Conservation (phyloP, 2,797 vertebrate species). For the Cossypha caffra region DNA sequence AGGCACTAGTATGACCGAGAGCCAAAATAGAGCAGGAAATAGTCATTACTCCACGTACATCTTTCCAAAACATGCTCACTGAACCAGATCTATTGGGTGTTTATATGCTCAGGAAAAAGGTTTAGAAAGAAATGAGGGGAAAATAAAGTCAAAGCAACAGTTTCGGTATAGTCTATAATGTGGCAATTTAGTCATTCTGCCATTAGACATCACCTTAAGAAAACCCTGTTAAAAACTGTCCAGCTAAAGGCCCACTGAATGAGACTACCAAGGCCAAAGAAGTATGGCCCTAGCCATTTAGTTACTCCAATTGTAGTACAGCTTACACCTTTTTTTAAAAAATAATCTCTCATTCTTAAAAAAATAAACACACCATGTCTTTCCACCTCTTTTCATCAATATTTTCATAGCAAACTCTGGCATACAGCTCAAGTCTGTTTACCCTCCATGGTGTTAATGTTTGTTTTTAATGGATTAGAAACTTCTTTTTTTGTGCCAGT, state of each 20-base stretch:
- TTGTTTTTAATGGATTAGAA: conserved; percentile 17
- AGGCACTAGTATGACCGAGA: neutral
- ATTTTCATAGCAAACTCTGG: neutral
- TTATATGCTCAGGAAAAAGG: neutral
- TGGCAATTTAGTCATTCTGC: neutral
- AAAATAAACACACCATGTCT: neutral
- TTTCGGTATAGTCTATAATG: neutral
- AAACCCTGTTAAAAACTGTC: neutral
- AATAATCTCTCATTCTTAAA: neutral
- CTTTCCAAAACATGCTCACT: neutral
- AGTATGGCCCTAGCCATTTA: neutral
- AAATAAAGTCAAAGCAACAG: neutral
- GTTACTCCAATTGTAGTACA: neutral
- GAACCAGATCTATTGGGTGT: neutral
- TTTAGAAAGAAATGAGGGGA: neutral
- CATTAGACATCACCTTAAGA: neutral
- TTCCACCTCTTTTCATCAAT: neutral
- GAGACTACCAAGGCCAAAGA: neutral
- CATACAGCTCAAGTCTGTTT: neutral
- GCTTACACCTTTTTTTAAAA: neutral
- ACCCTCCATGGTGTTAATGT: neutral
- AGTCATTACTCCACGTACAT: neutral
- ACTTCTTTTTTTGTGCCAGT: neutral
- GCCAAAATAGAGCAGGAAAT: neutral
- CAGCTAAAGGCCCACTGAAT: neutral